These are phyloP conservation scores for Zonotrichia leucophrys DNA, from an alignment of 2,113 vertebrate species.

Conservation along the genomic window DNA sequence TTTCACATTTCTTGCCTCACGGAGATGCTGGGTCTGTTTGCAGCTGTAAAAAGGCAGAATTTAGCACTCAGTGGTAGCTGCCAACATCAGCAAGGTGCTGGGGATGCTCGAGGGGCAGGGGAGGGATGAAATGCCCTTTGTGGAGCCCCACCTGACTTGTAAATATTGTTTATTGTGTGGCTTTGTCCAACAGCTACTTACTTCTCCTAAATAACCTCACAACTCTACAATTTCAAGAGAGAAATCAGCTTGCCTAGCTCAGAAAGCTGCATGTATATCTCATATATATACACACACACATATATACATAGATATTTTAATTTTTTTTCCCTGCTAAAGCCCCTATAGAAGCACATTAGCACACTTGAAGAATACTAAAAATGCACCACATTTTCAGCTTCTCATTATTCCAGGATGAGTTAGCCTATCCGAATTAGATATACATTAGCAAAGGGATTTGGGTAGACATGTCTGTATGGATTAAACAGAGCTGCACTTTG, in stretches of 20 bases:
- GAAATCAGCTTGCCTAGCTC: not conserved
- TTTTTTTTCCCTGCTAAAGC: not conserved
- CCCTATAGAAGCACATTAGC: not conserved
- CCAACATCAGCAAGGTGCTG: not conserved
- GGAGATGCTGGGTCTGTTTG: not conserved
- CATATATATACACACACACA: accelerated
- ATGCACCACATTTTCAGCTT: conserved; percentile 27
- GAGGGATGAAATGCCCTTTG: not conserved
- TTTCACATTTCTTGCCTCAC: not conserved
- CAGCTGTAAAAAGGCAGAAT: not conserved
- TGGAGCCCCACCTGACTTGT: not conserved
- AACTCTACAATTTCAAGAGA: not conserved
- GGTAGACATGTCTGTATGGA: conserved; percentile 61
- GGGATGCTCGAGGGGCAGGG: not conserved
- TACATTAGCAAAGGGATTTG: conserved; percentile 63
- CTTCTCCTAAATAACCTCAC: not conserved
- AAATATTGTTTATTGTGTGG: not conserved
- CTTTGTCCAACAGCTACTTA: not conserved
- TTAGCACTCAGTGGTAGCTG: not conserved
- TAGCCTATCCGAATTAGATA: conserved; percentile 56
- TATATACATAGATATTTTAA: not conserved
- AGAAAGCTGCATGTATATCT: not conserved
- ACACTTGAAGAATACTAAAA: conserved; percentile 39
- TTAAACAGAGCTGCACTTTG: conserved; percentile 57
- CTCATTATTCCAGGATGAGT: conserved; percentile 55